phyloP scores from a whole-genome alignment of 2,888 invertebrate genomes.

The Nomada fabriciana region DNA sequence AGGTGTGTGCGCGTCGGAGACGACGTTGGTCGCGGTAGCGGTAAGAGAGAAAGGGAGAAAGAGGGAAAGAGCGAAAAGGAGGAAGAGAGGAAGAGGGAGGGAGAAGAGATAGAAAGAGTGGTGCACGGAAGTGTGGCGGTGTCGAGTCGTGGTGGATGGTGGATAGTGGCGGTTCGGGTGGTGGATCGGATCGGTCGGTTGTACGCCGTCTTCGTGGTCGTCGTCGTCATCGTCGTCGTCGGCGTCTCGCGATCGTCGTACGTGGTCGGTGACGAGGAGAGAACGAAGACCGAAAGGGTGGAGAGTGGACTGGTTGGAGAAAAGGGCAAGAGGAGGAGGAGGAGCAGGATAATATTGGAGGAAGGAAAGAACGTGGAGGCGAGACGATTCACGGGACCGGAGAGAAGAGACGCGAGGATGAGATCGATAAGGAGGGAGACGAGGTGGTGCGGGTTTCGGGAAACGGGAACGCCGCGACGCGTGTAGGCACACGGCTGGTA shows the following conservation, averaged over 20 bases:
- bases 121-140: conserved; percentile 63
- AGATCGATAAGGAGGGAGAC: conserved; percentile 76
- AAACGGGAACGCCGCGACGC: conserved; percentile 73
- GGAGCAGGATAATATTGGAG: neutral
- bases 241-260: neutral
- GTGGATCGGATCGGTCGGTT: conserved; percentile 62
- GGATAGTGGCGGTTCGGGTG: conserved; percentile 65
- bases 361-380: neutral
- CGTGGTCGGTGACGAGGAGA: conserved; percentile 21
- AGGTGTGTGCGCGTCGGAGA: conserved; percentile 31
- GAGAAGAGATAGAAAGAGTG: conserved; percentile 25
- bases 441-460: conserved; percentile 65
- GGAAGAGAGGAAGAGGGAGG: conserved; percentile 18
- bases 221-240: conserved; percentile 24
- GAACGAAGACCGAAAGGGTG: conserved; percentile 1
- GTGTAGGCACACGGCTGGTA: conserved; percentile 48
- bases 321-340: neutral
- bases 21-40: conserved; percentile 24
- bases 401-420: conserved; percentile 67
- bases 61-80: conserved; percentile 36
- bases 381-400: conserved; percentile 55
- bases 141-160: conserved; percentile 62
- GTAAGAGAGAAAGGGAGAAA: conserved; percentile 14
- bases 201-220: conserved; percentile 45
- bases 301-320: neutral